Evolutionary conservation across 2,888 invertebrate genomes (phyloP).

Genomic region (Pterostichus madidus): DNA sequence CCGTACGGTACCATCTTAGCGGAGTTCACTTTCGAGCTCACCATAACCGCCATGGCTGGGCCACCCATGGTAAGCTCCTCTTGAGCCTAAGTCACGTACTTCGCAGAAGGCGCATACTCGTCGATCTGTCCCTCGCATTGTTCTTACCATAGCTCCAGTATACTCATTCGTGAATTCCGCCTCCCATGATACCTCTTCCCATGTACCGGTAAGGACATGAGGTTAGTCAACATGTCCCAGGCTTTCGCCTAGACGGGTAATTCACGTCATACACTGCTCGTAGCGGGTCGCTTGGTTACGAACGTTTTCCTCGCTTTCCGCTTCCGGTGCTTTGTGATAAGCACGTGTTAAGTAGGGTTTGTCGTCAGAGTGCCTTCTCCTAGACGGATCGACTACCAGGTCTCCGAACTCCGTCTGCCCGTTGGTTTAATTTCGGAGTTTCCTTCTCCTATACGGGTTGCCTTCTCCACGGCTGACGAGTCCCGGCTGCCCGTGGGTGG

Average conservation of each 20-base stretch:
- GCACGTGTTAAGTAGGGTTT: not conserved
- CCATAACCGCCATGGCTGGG: not conserved
- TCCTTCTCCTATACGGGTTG: no score
- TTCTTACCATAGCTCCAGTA: not conserved
- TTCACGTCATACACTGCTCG: constrained; percentile 1
- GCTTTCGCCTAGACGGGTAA: not conserved
- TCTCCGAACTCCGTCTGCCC: not conserved
- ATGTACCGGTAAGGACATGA: constrained; percentile 3
- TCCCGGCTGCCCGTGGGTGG: not conserved
- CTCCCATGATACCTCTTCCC: constrained; percentile 3
- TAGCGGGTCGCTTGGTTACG: not conserved
- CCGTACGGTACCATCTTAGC: constrained; percentile 4
- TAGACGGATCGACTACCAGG: not conserved
- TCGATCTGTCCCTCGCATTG: not conserved
- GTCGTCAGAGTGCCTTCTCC: not conserved
- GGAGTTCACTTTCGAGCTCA: not conserved
- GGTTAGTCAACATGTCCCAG: constrained; percentile 8
- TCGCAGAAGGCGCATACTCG: not conserved
- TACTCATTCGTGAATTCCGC: constrained; percentile 2
- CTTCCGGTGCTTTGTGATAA: not conserved
- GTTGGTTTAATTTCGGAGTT: no score
- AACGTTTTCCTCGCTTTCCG: not conserved
- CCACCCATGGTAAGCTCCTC: not conserved
- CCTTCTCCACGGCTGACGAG: no score
- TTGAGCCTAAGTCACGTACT: constrained; percentile 8